Conservation (phyloP, 2,113 vertebrate genomes). For the Scophthalmus maximus region DNA sequence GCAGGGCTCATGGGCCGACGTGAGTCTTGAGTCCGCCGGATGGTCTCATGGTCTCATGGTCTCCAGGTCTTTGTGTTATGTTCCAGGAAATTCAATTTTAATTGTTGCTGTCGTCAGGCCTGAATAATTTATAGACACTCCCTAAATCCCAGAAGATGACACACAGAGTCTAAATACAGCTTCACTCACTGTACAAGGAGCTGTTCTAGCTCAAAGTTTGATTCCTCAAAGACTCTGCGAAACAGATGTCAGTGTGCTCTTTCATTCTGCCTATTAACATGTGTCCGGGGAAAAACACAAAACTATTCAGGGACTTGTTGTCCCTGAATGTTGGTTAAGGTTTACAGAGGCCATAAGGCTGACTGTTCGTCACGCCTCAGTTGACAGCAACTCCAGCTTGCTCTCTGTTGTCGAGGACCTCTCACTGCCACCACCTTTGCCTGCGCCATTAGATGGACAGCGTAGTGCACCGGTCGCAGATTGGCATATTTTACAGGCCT, state of each 20-base stretch:
- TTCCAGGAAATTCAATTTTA: constrained; percentile 31
- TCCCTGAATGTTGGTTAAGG: neutral
- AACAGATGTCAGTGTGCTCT: neutral
- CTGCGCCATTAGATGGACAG: too few species aligned
- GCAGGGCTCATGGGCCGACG: neutral
- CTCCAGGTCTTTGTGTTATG: constrained; percentile 10
- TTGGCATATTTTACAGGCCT: too few species aligned
- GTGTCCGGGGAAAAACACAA: neutral
- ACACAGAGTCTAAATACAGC: constrained; percentile 27
- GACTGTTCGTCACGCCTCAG: neutral
- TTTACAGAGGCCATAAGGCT: neutral
- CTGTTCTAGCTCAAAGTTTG: neutral
- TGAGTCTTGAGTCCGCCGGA: neutral
- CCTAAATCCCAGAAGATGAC: constrained; percentile 28
- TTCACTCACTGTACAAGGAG: neutral
- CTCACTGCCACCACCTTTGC: too few species aligned
- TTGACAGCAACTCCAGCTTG: neutral
- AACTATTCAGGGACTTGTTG: neutral
- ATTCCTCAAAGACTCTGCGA: neutral
- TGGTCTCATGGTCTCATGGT: constrained; percentile 6
- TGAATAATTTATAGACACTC: constrained; percentile 52
- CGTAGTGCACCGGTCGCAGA: too few species aligned
- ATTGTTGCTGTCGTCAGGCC: constrained; percentile 3
- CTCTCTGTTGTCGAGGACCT: neutral
- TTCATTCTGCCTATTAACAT: neutral